Percentiles rank a stretch among this genome's conserved stretches.
phyloP scores from a whole-genome alignment of 2,888 invertebrate genomes.

The Smittia aterrima region DNA sequence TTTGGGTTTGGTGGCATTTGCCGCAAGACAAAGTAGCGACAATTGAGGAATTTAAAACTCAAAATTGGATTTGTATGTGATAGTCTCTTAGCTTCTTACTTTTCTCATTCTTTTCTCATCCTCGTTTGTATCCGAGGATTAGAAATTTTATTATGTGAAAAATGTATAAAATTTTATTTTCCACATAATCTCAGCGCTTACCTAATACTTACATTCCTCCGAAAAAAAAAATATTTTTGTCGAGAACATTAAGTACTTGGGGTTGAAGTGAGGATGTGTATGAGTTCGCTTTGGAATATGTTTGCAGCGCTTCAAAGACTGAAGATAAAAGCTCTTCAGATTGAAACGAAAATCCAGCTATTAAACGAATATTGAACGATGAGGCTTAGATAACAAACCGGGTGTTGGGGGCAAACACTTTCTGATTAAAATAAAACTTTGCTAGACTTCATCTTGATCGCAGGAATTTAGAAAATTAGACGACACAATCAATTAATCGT shows the following conservation, averaged over 20 bases:
- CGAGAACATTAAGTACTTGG: background rate
- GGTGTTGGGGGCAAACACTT: background rate
- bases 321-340: background rate
- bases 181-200: conserved; percentile 27
- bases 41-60: background rate
- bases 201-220: conserved; percentile 6
- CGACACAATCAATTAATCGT: too few relatives aligned
- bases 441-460: background rate
- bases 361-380: conserved; percentile 6
- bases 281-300: background rate
- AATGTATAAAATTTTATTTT: conserved; percentile 33
- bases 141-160: conserved; percentile 30
- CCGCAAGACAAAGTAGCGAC: too few relatives aligned
- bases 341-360: background rate
- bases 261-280: background rate
- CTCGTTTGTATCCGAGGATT: background rate
- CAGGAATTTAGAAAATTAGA: background rate
- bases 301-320: background rate
- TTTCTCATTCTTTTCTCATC: background rate
- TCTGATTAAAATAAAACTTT: too few relatives aligned
- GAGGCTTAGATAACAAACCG: background rate
- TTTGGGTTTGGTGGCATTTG: too few relatives aligned
- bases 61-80: background rate
- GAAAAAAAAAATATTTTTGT: background rate
- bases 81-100: background rate